Conservation (phyloP, 1,140 invertebrate genomes). For the Formica exsecta region DNA sequence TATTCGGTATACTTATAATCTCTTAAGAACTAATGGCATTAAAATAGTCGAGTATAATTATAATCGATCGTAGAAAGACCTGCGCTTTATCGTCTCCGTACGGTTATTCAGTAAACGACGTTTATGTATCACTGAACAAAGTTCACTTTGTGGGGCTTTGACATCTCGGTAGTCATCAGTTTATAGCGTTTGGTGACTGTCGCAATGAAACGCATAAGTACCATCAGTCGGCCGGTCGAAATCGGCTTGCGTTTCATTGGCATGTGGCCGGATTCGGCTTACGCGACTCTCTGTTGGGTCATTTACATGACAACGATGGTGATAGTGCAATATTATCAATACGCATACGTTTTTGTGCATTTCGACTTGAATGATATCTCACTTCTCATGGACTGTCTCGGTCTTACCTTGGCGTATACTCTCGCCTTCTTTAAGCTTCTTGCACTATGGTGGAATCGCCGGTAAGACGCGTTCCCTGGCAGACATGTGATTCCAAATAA, state of each 20-base stretch:
- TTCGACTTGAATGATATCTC: conserved; percentile 21
- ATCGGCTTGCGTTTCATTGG: conserved; percentile 52
- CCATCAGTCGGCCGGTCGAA: conserved; percentile 43
- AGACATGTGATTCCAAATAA: conserved; percentile 8
- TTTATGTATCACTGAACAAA: neutral
- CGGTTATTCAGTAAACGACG: conserved; percentile 25
- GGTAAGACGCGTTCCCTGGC: conserved; percentile 34
- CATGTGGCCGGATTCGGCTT: conserved; percentile 55
- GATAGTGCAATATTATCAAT: conserved; percentile 51
- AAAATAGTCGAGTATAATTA: conserved; percentile 22
- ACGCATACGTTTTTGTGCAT: conserved; percentile 22
- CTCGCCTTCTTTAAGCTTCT: conserved; percentile 37
- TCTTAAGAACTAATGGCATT: conserved; percentile 29
- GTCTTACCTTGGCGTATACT: conserved; percentile 53
- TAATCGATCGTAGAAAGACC: conserved; percentile 34
- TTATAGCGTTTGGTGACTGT: neutral
- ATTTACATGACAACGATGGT: conserved; percentile 23
- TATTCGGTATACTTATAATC: conserved; percentile 24
- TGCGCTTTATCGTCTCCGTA: conserved; percentile 1
- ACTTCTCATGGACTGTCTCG: conserved; percentile 44
- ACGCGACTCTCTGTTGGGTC: conserved; percentile 26
- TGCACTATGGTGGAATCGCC: conserved; percentile 39
- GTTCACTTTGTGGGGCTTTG: conserved; percentile 1
- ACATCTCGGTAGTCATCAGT: neutral
- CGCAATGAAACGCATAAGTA: conserved; percentile 25